Base-by-base conservation (phyloP, 2,888 invertebrate genomes). In the Leptarthrus brevirostris region DNA sequence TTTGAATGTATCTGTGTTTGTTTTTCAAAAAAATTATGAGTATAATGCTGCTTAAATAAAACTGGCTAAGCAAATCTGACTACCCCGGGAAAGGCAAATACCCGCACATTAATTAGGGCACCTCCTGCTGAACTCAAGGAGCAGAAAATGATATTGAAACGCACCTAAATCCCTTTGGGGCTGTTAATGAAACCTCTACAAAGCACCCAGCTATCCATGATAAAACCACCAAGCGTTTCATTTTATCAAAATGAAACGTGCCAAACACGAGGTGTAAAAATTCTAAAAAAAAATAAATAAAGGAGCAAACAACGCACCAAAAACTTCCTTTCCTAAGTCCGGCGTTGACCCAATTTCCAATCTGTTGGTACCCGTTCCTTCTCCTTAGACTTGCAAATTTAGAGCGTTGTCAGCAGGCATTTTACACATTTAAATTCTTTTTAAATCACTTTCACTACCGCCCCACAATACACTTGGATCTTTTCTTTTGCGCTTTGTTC, bases 311-410 rank as follows among this genome's bases (percentile, higher is more conserved):
- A 26, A 66, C 64, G 47, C 47, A 66, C 64, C 64, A 44, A 10
- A 34, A 47, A 47, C 5, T 66, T 66, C 24, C 8, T 20, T 47
- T 20, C 26, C 47, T 44, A 16, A 66, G 36, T 66, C 64, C 64
- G 22, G 16, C 47, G 64, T 24, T 66, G 64, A 66, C 64, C 64
- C 47, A 66, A 47, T 66, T 66, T 66, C 16, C 14, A 22, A 18
- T 30, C 47, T 10, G 16, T 16, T 44, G 44, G 18, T 22, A 26
- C 26, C 64, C 64, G 16, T 54, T 5, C 30, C 47, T 20, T 34
- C 58, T 66, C 34, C 47, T 47, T 44, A 47, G 34, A 66, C 36
- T 36, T 64, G 44, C 34, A 64, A 47, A 44, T 64, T 64, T 49
- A 6, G 36, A 36, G n/a, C 20, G 36, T 36, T 58, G 20, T 18